Base-by-base conservation (phyloP, 2,797 vertebrate species). In the Sebastes minor region DNA sequence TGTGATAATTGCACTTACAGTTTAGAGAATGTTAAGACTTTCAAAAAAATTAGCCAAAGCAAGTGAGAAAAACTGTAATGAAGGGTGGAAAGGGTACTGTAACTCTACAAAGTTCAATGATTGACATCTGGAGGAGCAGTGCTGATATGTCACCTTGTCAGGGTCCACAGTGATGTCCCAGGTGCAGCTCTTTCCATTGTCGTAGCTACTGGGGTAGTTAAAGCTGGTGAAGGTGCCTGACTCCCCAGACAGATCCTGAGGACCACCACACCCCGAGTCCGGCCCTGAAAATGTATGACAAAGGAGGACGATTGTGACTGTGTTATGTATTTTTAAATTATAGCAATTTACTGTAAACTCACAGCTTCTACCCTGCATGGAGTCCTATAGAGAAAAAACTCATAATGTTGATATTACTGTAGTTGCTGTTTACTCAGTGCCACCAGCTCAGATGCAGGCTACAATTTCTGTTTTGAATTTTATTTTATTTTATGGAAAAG, bases 151-250 rank as follows among this genome's bases (percentile, higher is more conserved):
- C 91, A 97, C 95, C 94, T 95, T 96, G 78, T 86, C 89, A 6
- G 94, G 90, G 71, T 95, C 92, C 89, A 96, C 95, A 0, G 80
- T 94, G 89, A 97, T 96, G 23, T 88, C 71, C 96, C 96, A 96
- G 67, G 84, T 74, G 86, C 96, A 97, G 85, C 93, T 95, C 84
- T 90, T 86, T 56, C 93, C 89, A 4, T 94, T 94, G 74, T 93
- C 87, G 7, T 96, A 96, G 76, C 89, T 94, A 65, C 69, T 91
- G 62, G 95, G 95, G 82, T 95, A 95, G 87, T 96, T 95, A 81
- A 66, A 68, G 77, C 96, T 96, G 89, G 83, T 89, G 89, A 97
- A 95, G 76, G 90, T 93, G 63, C 96, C 96, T 0, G 93, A 94
- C 27, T 94, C 88, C 23, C 70, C 92, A 1, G 78, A 91, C 76